These are phyloP conservation scores for Pyrrhia umbra DNA, from an alignment of 2,888 invertebrate species.

Conservation along the genomic window DNA sequence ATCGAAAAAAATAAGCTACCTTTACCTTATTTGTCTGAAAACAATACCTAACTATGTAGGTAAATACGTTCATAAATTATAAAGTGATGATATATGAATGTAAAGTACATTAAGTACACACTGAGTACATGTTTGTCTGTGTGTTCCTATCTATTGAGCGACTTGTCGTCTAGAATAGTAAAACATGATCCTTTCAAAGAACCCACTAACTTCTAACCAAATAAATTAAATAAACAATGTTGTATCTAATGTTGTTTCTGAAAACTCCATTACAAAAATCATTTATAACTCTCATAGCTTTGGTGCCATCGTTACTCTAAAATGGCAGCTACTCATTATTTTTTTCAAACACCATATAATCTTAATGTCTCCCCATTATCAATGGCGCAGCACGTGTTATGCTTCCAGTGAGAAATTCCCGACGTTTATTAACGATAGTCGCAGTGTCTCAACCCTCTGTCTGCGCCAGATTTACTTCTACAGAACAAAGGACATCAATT, in stretches of 20 bases:
- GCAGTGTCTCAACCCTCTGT: conserved; percentile 72
- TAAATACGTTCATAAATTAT: background rate
- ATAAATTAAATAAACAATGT: conserved; percentile 38
- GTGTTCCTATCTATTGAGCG: background rate
- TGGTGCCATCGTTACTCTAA: conserved; percentile 77
- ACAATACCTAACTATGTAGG: background rate
- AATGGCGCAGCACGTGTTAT: conserved; percentile 77
- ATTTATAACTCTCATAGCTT: conserved; percentile 73
- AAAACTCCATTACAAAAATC: conserved; percentile 72
- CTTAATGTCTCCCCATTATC: conserved; percentile 87
- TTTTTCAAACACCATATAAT: conserved; percentile 81
- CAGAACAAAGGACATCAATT: conserved; percentile 88
- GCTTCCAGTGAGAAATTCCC: conserved; percentile 75
- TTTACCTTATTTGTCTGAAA: background rate
- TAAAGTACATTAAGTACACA: background rate
- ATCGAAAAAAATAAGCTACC: background rate
- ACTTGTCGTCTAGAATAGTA: background rate
- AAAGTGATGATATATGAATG: background rate
- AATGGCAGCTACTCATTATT: conserved; percentile 81
- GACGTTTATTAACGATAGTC: conserved; percentile 80
- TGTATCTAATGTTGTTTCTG: conserved; percentile 56
- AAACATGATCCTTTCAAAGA: background rate
- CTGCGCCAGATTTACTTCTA: conserved; percentile 82
- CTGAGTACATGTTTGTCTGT: background rate
- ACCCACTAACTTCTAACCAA: conserved; percentile 24